Evolutionary conservation across 2,888 invertebrate species (phyloP), one percentile per base, ranked within the genome.

Genomic region (Pasiphila rectangulata): DNA sequence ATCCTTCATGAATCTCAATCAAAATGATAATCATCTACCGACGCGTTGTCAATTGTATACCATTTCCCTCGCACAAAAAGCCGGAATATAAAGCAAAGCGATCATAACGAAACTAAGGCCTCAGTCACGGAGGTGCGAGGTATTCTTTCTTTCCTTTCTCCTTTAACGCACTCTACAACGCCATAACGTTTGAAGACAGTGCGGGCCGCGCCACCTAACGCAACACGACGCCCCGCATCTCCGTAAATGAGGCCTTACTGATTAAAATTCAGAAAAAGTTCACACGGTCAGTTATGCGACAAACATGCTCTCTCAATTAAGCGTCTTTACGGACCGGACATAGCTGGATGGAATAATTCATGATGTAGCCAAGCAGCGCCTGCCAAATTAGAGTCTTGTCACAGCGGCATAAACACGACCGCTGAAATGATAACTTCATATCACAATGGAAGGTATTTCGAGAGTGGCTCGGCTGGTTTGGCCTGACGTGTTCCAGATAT

Each of bases 271-370:
- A 64, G 61, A 67, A 75, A 77, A 79, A 74, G 63, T 77, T 83
- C 79, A 81, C 82, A 79, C 79, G 75, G 65, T 66, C 68, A 67
- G 67, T 64, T 72, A 72, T 75, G 72, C 72, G 74, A 72, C 72
- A 73, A 70, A 76, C 75, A 77, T 74, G 78, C 75, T 79, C 80
- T 78, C 79, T 83, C 82, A 84, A 85, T 84, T 84, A 85, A 81
- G 74, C 67, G 67, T 74, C 75, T 77, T 76, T 77, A 69, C 71
- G 56, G 63, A 61, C 74, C 79, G 79, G 81, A 79, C 77, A 75
- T 71, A 69, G 65, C 57, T 54, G 68, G 61, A 63, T 63, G 68
- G 78, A 83, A 85, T 84, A 75, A 85, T 84, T 84, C 83, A 83
- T 84, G 80, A 79, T 69, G 69, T 64, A 66, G 64, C 65, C 67